Base-by-base conservation (phyloP, 2,113 vertebrate species). In the Thermophis baileyi region DNA sequence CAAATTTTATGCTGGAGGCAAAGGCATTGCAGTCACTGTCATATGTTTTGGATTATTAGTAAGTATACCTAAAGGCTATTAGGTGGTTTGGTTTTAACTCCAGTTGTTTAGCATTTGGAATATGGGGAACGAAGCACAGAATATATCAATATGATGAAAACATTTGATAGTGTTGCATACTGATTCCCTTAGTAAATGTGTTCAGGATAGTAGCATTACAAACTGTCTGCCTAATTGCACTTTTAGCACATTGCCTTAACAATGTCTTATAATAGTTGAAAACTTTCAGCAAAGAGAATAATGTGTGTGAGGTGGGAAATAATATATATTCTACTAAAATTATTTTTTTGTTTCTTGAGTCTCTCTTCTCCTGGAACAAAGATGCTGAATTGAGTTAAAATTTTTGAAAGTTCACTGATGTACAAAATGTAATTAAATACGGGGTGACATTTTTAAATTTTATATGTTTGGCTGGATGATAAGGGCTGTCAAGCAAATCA, bases 381-480 rank as follows among this genome's bases (percentile, higher is more conserved):
- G 46, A 93, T 0, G 0, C 22, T 91, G 40, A 74, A 74, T 91
- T 95, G 85, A 0, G 2, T 93, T 94, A 94, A 93, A 25, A 94
- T 94, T 81, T 81, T 53, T 94, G 85, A 93, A 94, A 94, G 87
- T 3, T 11, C 47, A 94, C 93, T 94, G 90, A 93, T 93, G 40
- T 30, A 87, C 89, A 86, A 92, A 35, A 90, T 94, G 88, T 94
- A 96, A 89, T 50, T 93, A 69, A 87, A 89, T 93, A 24, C 88
- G n/a, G 93, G 81, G 90, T 89, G 63, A 10, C 87, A 93, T 96
- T 94, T 92, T 96, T 94, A 93, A 95, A 95, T 92, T 85, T 91
- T 87, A 92, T 94, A 91, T n/a, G 11, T 16, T 14, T 89, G 16
- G 6, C 27, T 81, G 47, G 94, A 91, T 90, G 54, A 87, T 91